Base-by-base conservation (phyloP, 2,113 vertebrate species). In the Phalacrocorax pelagicus region DNA sequence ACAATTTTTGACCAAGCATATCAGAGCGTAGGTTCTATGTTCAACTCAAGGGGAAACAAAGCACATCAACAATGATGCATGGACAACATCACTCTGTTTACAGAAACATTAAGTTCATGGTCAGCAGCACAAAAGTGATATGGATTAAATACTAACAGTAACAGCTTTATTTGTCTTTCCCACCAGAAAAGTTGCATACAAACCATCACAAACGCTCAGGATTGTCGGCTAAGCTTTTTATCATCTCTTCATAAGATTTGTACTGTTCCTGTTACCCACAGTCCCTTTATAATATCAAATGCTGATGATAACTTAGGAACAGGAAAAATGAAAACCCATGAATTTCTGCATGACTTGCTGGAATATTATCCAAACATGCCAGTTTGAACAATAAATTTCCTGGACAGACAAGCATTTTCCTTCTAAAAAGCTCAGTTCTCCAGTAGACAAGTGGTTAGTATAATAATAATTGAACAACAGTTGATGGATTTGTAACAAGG, bases 71-170 rank as follows among this genome's bases (percentile, higher is more conserved):
- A 96, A 69, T 47, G 66, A 63, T 86, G 66, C 72, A 44, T 4
- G 27, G 94, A 96, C 96, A 96, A 75, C 79, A 46, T 29, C 66
- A 62, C 78, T 22, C 74, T 91, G 72, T 91, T 85, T 80, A 93
- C 75, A 92, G 75, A 92, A 91, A 92, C 58, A 86, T 52, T n/a
- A 89, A 92, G 47, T 65, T 94, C 88, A 38, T 57, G 81, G 86
- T 90, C 95, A 96, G 91, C 80, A 96, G 73, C 86, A 86, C 42
- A 84, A 72, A 81, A 74, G 80, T 69, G 58, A 70, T 61, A 63
- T 2, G 86, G 83, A 96, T 92, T 94, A 91, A 92, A 94, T 54
- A 70, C 86, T 75, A 93, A 94, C 94, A 94, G 77, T 72, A 81
- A 87, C 44, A 75, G 88, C 78, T 96, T 92, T 92, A 54, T 94